Conservation (phyloP, 2,797 vertebrate species). For the Peromyscus melanophrys region DNA sequence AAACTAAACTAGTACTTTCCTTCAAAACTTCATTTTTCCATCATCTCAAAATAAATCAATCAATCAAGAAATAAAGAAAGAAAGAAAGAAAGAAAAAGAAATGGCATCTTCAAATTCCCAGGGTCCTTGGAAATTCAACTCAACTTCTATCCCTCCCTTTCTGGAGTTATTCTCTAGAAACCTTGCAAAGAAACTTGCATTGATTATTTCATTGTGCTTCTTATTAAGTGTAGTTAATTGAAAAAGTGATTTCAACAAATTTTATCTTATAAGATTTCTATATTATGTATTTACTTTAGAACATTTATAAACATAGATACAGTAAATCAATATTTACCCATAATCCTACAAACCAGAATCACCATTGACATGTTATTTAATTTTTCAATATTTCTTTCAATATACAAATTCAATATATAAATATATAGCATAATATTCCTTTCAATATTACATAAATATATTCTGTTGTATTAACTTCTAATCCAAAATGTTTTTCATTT, state of each 20-base stretch:
- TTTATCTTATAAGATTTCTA: neutral
- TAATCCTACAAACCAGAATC: neutral
- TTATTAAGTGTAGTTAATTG: neutral
- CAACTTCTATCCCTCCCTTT: neutral
- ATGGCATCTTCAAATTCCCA: neutral
- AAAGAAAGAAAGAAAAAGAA: no score
- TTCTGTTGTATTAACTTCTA: neutral
- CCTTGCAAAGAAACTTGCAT: neutral
- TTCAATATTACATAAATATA: neutral
- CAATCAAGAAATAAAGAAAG: neutral
- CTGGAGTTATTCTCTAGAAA: neutral
- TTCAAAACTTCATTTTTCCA: neutral
- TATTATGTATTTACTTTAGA: neutral
- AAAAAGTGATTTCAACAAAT: neutral
- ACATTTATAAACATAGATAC: neutral
- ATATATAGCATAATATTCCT: neutral
- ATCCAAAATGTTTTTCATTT: neutral
- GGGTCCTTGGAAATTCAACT: neutral
- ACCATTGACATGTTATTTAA: neutral
- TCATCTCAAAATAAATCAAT: neutral
- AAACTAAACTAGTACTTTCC: neutral
- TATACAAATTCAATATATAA: neutral
- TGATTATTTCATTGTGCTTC: neutral
- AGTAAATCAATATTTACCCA: neutral
- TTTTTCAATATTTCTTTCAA: neutral